These are phyloP conservation scores for Macrophya alboannulata DNA, from an alignment of 2,888 invertebrate genomes.

Conservation along the genomic window DNA sequence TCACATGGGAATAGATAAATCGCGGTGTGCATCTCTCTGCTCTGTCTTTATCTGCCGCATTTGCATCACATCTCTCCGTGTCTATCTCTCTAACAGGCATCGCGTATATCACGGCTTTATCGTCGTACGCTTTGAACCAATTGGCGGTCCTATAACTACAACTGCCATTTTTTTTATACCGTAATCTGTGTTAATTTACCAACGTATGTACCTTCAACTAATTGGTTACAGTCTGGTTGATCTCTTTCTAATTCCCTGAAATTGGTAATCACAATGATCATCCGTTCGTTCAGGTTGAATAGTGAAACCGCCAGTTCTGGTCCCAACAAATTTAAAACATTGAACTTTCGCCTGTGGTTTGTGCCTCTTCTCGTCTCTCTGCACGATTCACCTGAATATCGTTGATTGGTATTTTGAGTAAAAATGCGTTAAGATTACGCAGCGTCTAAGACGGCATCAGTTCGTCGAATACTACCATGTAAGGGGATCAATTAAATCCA, in stretches of 20 bases:
- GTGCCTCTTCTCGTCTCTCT: neutral
- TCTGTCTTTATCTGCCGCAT: slow-evolving; percentile 9
- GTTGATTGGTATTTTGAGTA: neutral
- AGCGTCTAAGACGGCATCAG: neutral
- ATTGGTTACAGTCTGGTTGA: slow-evolving; percentile 3
- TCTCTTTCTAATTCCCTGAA: neutral
- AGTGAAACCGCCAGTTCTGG: neutral
- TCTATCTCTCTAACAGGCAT: slow-evolving; percentile 3
- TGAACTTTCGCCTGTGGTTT: neutral
- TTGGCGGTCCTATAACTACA: neutral
- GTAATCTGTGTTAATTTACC: slow-evolving; percentile 13
- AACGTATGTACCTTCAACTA: neutral
- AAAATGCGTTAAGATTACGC: neutral
- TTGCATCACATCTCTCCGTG: neutral
- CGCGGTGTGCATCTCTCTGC: neutral
- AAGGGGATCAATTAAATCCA: slow-evolving; percentile 41
- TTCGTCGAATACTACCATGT: slow-evolving; percentile 1
- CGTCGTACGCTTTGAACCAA: slow-evolving; percentile 26
- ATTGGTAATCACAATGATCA: slow-evolving; percentile 22
- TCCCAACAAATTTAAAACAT: neutral
- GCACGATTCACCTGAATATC: neutral
- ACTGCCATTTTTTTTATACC: neutral
- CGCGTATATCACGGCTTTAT: slow-evolving; percentile 13
- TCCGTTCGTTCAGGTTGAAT: slow-evolving; percentile 16
- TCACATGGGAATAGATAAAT: slow-evolving; percentile 26